Percentiles rank a stretch among this genome's conserved stretches.
These are phyloP conservation scores for Nemotelus pantherinus DNA, from an alignment of 2,888 invertebrate genomes.

Conservation along the genomic window DNA sequence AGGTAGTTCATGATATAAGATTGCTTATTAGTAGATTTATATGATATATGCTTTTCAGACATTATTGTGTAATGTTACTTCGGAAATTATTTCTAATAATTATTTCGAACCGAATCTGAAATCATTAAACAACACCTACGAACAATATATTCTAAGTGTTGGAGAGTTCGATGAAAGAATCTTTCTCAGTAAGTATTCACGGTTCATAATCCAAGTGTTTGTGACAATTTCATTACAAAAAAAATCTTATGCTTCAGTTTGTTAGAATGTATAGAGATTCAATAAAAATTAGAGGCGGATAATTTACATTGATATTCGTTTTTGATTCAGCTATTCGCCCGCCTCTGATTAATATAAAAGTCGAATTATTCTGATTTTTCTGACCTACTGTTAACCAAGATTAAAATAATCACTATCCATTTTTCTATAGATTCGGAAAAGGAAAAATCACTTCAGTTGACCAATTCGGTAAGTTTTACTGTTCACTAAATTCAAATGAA, in stretches of 20 bases:
- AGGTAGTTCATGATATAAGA: slow-evolving; percentile 53
- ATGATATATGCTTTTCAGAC: slow-evolving; percentile 66
- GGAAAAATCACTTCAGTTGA: slow-evolving; percentile 52
- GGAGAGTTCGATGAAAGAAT: slow-evolving; percentile 98
- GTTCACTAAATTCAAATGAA: too few relatives aligned
- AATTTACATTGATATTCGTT: too few relatives aligned
- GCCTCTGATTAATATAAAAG: too few relatives aligned
- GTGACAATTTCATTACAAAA: background rate
- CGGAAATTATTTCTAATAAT: slow-evolving; percentile 79
- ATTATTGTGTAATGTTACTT: slow-evolving; percentile 78
- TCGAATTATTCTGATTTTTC: too few relatives aligned
- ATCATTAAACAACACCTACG: slow-evolving; percentile 86
- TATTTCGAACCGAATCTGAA: slow-evolving; percentile 88
- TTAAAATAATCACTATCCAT: background rate
- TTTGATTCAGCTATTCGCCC: too few relatives aligned
- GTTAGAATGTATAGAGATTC: background rate
- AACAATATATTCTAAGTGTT: slow-evolving; percentile 87
- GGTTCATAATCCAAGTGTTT: background rate
- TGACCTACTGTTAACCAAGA: too few relatives aligned
- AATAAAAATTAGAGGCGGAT: background rate
- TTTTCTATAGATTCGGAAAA: slow-evolving; percentile 47
- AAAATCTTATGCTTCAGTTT: background rate
- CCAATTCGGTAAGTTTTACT: slow-evolving; percentile 45
- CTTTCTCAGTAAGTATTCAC: slow-evolving; percentile 76
- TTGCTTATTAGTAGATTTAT: background rate